Evolutionary conservation across 2,113 vertebrate species (phyloP).

Genomic region (Collichthys lucidus): DNA sequence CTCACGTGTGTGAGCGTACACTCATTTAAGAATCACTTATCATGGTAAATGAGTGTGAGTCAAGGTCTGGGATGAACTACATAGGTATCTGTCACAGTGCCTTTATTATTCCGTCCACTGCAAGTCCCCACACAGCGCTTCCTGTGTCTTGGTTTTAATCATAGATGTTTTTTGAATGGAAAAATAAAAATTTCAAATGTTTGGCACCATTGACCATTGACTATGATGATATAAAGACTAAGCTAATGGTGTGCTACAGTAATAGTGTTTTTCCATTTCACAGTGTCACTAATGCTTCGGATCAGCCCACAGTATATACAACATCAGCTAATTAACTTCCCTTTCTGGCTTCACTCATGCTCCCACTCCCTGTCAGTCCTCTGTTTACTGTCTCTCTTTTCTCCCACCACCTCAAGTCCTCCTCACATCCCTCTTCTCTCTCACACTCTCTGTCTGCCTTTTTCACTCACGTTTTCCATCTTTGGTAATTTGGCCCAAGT

Average conservation of each 20-base stretch:
- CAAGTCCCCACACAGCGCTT: background rate
- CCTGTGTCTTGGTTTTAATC: background rate
- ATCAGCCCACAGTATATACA: conserved; percentile 46
- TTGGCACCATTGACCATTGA: background rate
- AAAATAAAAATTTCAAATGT: background rate
- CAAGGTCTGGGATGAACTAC: conserved; percentile 34
- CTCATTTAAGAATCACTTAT: conserved; percentile 55
- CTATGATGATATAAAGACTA: conserved; percentile 3
- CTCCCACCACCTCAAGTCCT: background rate
- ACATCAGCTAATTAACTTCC: conserved; percentile 65
- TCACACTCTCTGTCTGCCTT: conserved; percentile 5
- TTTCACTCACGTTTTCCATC: conserved; percentile 60
- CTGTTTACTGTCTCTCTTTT: background rate
- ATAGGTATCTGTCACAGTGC: conserved; percentile 25
- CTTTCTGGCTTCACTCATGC: conserved; percentile 17
- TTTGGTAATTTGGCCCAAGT: conserved; percentile 76
- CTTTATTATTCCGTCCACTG: conserved; percentile 8
- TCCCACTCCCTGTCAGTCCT: conserved; percentile 19
- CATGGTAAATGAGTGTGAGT: conserved; percentile 55
- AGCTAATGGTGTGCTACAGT: background rate
- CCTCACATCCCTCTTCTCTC: conserved; percentile 25
- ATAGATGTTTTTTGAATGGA: background rate
- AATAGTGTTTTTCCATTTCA: conserved; percentile 14
- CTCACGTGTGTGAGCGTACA: conserved; percentile 30
- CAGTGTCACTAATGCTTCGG: conserved; percentile 29